phyloP scores from a whole-genome alignment of 1,140 invertebrate species.

The Euglossa dilemma region DNA sequence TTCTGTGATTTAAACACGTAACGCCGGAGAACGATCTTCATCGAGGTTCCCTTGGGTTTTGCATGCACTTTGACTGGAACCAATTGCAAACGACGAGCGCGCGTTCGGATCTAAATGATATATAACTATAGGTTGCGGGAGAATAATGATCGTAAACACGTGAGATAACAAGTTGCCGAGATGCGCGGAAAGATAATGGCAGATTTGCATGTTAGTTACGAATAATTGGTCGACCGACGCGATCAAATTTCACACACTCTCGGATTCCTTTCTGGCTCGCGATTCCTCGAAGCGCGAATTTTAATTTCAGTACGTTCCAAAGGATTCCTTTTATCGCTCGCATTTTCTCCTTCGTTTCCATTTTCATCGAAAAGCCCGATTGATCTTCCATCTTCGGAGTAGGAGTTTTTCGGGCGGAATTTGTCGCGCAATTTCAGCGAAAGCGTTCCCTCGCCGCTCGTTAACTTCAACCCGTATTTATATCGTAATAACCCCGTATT shows the following conservation, averaged over 20 bases:
- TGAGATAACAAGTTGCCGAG: not conserved
- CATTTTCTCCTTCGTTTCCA: too few species aligned
- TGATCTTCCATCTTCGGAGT: too few species aligned
- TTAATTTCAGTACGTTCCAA: too few species aligned
- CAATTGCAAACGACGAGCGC: not conserved
- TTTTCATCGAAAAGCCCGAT: too few species aligned
- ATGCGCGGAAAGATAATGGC: not conserved
- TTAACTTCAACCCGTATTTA: too few species aligned
- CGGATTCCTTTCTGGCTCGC: not conserved
- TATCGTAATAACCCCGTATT: not conserved
- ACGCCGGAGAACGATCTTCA: not conserved
- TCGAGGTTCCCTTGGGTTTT: not conserved
- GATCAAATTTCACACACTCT: not conserved
- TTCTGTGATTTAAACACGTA: not conserved
- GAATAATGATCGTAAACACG: not conserved
- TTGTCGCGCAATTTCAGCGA: too few species aligned
- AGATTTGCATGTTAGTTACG: slow-evolving; percentile 9
- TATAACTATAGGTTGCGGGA: not conserved
- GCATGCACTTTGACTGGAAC: not conserved
- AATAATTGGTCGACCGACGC: not conserved
- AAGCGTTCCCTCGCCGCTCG: too few species aligned
- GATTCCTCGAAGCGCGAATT: not conserved
- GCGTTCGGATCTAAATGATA: not conserved
- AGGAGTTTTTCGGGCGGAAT: too few species aligned
- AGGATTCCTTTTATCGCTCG: too few species aligned